phyloP scores from a whole-genome alignment of 2,113 vertebrate genomes.

The Takifugu flavidus region DNA sequence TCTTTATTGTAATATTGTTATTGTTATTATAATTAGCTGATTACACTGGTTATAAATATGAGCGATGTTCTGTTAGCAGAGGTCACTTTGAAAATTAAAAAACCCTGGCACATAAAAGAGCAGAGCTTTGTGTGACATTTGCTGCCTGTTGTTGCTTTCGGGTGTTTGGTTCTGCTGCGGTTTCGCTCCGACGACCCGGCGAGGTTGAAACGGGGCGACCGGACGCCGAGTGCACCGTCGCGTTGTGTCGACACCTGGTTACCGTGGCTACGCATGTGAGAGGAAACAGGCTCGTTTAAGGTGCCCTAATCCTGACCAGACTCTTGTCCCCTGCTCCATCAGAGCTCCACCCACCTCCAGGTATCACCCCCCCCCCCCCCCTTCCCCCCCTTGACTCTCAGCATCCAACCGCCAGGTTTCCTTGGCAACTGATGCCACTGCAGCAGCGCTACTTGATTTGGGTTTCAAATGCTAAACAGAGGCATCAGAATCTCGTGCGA shows the following conservation, averaged over 20 bases:
- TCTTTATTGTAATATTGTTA: conserved; percentile 84
- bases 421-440: conserved; percentile 77
- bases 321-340: no score
- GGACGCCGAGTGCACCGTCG: no score
- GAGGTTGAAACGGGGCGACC: no score
- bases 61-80: conserved; percentile 79
- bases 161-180: conserved; percentile 31
- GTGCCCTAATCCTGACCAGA: no score
- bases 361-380: neutral
- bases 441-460: conserved; percentile 68
- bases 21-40: conserved; percentile 81
- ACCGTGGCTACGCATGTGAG: neutral
- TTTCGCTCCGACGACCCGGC: no score
- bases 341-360: no score
- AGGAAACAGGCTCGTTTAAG: no score
- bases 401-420: conserved; percentile 71
- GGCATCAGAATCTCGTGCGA: conserved; percentile 26
- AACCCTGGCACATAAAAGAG: conserved; percentile 75
- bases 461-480: conserved; percentile 68
- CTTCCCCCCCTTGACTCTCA: conserved; percentile 20
- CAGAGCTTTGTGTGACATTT: conserved; percentile 62
- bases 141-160: conserved; percentile 45
- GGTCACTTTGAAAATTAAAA: conserved; percentile 76
- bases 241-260: neutral
- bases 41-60: conserved; percentile 77